phyloP scores from a whole-genome alignment of 92 coral and sea anemone genomes.

The Porites rus region DNA sequence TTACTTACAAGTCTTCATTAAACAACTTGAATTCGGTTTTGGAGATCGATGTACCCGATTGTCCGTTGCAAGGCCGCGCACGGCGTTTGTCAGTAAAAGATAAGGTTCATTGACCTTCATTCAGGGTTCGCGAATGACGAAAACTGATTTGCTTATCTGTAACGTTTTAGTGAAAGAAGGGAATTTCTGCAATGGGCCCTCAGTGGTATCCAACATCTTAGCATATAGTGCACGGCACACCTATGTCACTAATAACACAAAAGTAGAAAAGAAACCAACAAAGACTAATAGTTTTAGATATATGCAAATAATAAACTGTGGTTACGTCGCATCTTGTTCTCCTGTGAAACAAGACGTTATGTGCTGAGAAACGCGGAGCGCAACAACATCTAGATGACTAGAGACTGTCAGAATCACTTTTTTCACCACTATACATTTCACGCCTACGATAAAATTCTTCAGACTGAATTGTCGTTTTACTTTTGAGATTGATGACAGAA shows the following conservation, averaged over 20 bases:
- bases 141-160: not conserved
- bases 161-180: not conserved
- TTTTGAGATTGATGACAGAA: not conserved
- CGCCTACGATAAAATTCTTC: not conserved
- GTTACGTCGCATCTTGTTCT: too few species aligned
- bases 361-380: too few species aligned
- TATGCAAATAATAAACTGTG: too few species aligned
- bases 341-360: too few species aligned
- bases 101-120: not conserved
- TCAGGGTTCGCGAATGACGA: not conserved
- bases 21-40: too few species aligned
- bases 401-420: not conserved
- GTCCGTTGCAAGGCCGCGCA: not conserved
- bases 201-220: too few species aligned
- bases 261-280: too few species aligned
- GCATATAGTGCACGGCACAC: too few species aligned
- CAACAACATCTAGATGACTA: not conserved
- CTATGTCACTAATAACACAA: too few species aligned
- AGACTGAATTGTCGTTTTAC: not conserved
- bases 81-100: not conserved
- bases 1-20: too few species aligned
- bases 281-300: too few species aligned
- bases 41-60: not conserved
- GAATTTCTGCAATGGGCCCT: not conserved
- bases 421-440: not conserved